phyloP scores from a whole-genome alignment of 2,797 vertebrate species.

The Typhlichthys subterraneus region DNA sequence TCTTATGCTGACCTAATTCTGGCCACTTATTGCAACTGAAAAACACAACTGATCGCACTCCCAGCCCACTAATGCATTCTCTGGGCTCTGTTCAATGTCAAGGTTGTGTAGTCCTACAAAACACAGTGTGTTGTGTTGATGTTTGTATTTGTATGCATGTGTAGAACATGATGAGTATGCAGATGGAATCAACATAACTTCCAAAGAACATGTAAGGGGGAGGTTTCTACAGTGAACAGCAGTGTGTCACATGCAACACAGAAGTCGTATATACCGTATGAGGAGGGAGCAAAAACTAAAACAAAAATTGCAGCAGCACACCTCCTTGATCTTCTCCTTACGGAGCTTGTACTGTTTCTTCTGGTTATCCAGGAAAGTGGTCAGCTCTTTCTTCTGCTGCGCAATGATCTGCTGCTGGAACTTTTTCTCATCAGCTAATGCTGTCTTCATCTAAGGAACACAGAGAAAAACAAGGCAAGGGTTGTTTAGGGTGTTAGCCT shows the following conservation, averaged over 20 bases:
- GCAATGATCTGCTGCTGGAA: conserved; percentile 98
- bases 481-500: too few relatives aligned
- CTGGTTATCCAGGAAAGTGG: conserved; percentile 98
- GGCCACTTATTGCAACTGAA: conserved; percentile 60
- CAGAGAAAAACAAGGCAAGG: background rate
- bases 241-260: conserved; percentile 33
- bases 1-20: conserved; percentile 66
- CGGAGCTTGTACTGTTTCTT: conserved; percentile 99
- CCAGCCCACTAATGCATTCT: conserved; percentile 39
- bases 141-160: conserved; percentile 21
- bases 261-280: conserved; percentile 26
- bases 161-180: conserved; percentile 53
- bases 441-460: conserved; percentile 86
- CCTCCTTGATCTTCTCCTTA: conserved; percentile 99
- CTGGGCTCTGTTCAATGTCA: conserved; percentile 33
- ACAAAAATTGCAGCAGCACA: conserved; percentile 41
- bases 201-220: conserved; percentile 45
- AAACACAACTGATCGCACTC: conserved; percentile 45
- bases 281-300: conserved; percentile 19
- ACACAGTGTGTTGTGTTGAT: background rate
- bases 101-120: conserved; percentile 42
- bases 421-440: conserved; percentile 94
- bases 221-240: conserved; percentile 41
- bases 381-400: conserved; percentile 99
- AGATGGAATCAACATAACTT: conserved; percentile 58